Conservation (phyloP, 2,113 vertebrate species). For the Chroicocephalus ridibundus region DNA sequence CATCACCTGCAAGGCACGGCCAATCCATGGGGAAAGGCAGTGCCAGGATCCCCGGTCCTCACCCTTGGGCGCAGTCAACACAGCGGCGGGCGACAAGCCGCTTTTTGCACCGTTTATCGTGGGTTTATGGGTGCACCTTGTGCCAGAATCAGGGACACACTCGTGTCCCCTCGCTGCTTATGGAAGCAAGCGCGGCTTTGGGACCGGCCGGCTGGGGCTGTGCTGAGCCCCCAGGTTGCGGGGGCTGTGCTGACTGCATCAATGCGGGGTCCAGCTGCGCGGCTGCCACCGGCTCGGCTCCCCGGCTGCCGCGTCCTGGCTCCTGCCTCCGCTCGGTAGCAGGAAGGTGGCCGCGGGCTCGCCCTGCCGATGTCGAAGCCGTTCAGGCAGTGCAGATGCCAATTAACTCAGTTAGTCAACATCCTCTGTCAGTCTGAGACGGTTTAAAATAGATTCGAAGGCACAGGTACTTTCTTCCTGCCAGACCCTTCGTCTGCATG, state of each 20-base stretch:
- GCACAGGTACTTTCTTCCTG: neutral
- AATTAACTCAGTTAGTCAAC: neutral
- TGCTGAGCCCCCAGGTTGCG: neutral
- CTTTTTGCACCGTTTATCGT: neutral
- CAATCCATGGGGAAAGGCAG: neutral
- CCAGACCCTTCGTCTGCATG: neutral
- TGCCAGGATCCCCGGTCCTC: accelerated
- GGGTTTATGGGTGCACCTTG: neutral
- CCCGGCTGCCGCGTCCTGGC: accelerated
- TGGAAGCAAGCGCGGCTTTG: neutral
- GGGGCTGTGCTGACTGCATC: neutral
- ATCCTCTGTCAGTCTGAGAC: neutral
- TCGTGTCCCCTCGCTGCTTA: accelerated
- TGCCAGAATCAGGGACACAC: neutral
- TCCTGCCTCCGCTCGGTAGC: neutral
- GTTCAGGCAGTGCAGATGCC: neutral
- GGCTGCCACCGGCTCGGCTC: accelerated
- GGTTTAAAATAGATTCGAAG: neutral
- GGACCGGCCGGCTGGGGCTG: accelerated
- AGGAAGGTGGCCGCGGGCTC: neutral
- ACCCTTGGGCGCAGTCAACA: neutral
- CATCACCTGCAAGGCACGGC: accelerated
- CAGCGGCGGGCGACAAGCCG: accelerated
- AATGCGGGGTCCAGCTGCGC: neutral
- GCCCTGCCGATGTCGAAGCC: neutral